Evolutionary conservation across 1,140 invertebrate species (phyloP).

Genomic region (Macrocentrus cingulum): DNA sequence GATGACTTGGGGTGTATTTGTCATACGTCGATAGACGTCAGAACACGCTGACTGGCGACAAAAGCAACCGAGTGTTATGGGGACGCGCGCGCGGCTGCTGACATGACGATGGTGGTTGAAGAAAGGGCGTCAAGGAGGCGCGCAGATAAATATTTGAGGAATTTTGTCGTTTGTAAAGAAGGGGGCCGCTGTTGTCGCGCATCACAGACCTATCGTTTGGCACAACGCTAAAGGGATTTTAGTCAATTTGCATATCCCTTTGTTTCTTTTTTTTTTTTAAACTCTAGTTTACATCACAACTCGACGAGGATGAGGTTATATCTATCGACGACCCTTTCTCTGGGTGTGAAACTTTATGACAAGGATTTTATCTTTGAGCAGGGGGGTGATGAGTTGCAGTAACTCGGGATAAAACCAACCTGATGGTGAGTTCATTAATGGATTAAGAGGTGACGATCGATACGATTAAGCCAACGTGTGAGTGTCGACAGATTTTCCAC

Average conservation of each 20-base stretch:
- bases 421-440: conserved; percentile 46
- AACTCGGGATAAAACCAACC: conserved; percentile 39
- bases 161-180: conserved; percentile 48
- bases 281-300: background rate
- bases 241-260: conserved; percentile 37
- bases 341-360: conserved; percentile 35
- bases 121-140: conserved; percentile 33
- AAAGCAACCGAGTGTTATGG: background rate
- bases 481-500: conserved; percentile 5
- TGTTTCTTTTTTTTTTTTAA: conserved; percentile 5
- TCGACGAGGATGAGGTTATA: too few species aligned
- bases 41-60: conserved; percentile 21
- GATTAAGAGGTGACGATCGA: conserved; percentile 48
- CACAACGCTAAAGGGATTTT: conserved; percentile 48
- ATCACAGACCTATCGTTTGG: conserved; percentile 44
- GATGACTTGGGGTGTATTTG: conserved; percentile 44
- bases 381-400: conserved; percentile 26
- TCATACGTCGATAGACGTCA: conserved; percentile 56
- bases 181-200: too few species aligned
- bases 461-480: conserved; percentile 37
- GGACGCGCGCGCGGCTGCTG: conserved; percentile 13
- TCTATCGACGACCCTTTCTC: too few species aligned
- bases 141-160: conserved; percentile 58
- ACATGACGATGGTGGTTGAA: conserved; percentile 18
- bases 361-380: too few species aligned